phyloP scores from a whole-genome alignment of 2,113 vertebrate species.

The Hippopotamus amphibius region DNA sequence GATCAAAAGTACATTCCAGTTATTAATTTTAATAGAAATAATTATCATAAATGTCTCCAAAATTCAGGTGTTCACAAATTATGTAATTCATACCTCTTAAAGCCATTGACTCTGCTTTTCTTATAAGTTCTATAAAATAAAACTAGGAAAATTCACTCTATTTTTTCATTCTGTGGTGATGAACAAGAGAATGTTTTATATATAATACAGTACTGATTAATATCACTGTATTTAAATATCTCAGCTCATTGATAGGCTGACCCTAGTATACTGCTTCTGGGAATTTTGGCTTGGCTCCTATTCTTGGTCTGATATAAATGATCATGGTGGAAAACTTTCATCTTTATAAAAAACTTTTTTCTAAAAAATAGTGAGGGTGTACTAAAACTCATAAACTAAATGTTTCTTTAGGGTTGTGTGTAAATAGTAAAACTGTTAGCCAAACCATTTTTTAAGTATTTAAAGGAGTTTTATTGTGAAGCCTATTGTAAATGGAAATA shows the following conservation, averaged over 20 bases:
- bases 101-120: neutral
- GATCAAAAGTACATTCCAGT: slow-evolving; percentile 45
- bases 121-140: neutral
- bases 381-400: neutral
- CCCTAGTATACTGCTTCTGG: neutral
- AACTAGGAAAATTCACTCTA: slow-evolving; percentile 26
- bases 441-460: slow-evolving; percentile 8
- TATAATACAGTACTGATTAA: neutral
- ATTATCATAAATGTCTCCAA: neutral
- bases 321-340: slow-evolving; percentile 4
- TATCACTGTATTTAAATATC: slow-evolving; percentile 26
- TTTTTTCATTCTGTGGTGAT: slow-evolving; percentile 24
- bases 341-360: neutral
- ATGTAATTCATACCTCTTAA: slow-evolving; percentile 32
- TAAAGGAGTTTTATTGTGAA: slow-evolving; percentile 18
- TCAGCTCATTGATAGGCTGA: neutral
- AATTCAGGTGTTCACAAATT: neutral
- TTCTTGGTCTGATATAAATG: slow-evolving; percentile 3
- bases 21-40: slow-evolving; percentile 12
- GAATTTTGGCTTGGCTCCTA: slow-evolving; percentile 31
- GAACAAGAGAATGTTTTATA: neutral
- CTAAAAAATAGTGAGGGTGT: neutral
- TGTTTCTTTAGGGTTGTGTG: slow-evolving; percentile 17
- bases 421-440: neutral
- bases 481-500: neutral